These are phyloP conservation scores for Drosophila aff. DNA, from an alignment of 1,140 invertebrate species.

Conservation along the genomic window DNA sequence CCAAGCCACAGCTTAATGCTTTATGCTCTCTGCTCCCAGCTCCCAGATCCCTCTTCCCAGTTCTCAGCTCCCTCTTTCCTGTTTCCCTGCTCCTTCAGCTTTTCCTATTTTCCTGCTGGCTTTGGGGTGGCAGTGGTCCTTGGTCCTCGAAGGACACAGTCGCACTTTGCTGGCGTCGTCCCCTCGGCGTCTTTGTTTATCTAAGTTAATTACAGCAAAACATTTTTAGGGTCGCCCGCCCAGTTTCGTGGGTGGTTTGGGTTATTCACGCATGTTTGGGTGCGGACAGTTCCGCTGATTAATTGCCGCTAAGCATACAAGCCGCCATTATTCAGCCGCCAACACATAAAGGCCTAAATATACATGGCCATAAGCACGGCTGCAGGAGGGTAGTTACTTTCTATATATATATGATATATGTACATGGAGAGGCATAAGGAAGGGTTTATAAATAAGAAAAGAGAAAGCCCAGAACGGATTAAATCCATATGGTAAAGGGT, in stretches of 20 bases:
- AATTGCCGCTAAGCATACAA: slow-evolving; percentile 79
- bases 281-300: slow-evolving; percentile 82
- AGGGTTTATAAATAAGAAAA: slow-evolving; percentile 2
- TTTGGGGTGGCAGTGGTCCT: slow-evolving; percentile 3
- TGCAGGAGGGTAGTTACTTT: slow-evolving; percentile 19
- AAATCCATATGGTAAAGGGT: not conserved
- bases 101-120: not conserved
- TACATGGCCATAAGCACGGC: slow-evolving; percentile 15
- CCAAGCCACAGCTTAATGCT: not conserved
- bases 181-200: slow-evolving; percentile 70
- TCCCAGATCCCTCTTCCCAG: not conserved
- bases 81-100: not conserved
- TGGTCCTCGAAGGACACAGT: slow-evolving; percentile 36
- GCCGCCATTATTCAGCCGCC: slow-evolving; percentile 70
- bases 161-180: slow-evolving; percentile 47
- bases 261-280: slow-evolving; percentile 75
- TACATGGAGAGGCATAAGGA: not conserved
- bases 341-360: slow-evolving; percentile 52
- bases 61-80: not conserved
- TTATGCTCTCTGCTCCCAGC: not conserved
- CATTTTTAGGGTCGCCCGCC: slow-evolving; percentile 70
- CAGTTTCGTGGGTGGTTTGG: slow-evolving; percentile 27
- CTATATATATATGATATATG: not conserved
- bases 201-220: slow-evolving; percentile 83
- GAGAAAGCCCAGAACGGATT: not conserved